These are phyloP conservation scores for Antheraea mylitta DNA, from an alignment of 1,140 invertebrate genomes.

Conservation along the genomic window DNA sequence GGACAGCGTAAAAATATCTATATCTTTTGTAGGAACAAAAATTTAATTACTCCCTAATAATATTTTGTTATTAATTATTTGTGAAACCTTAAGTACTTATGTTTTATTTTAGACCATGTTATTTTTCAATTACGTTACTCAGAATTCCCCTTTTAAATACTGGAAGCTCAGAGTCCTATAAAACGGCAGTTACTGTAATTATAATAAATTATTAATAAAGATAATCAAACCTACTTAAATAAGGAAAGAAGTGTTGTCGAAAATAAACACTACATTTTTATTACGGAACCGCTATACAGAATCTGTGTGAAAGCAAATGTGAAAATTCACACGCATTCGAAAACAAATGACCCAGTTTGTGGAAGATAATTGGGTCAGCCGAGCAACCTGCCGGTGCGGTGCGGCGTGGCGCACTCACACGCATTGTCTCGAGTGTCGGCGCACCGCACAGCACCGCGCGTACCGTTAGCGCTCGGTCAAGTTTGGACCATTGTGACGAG, in stretches of 20 bases:
- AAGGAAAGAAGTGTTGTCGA: background rate
- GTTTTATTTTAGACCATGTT: too few species aligned
- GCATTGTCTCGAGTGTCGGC: conserved; percentile 63
- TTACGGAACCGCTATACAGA: background rate
- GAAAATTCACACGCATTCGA: conserved; percentile 58
- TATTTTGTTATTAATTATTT: too few species aligned
- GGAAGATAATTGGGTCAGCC: conserved; percentile 66
- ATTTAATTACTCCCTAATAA: too few species aligned
- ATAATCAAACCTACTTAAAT: background rate
- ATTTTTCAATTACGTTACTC: too few species aligned
- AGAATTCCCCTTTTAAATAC: too few species aligned
- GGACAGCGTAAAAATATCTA: too few species aligned
- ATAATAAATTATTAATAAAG: too few species aligned
- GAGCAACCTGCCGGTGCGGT: conserved; percentile 59
- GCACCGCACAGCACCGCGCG: conserved; percentile 21
- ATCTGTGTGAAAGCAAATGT: conserved; percentile 38
- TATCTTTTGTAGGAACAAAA: too few species aligned
- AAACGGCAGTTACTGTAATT: too few species aligned
- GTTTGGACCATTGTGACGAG: conserved; percentile 56
- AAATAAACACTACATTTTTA: conserved; percentile 3
- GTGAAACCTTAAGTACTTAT: too few species aligned
- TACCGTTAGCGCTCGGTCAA: conserved; percentile 70
- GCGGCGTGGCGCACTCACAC: conserved; percentile 42
- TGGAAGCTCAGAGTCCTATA: too few species aligned
- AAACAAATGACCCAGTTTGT: conserved; percentile 54